phyloP scores from a whole-genome alignment of 2,797 vertebrate species.

The Erethizon dorsatum region DNA sequence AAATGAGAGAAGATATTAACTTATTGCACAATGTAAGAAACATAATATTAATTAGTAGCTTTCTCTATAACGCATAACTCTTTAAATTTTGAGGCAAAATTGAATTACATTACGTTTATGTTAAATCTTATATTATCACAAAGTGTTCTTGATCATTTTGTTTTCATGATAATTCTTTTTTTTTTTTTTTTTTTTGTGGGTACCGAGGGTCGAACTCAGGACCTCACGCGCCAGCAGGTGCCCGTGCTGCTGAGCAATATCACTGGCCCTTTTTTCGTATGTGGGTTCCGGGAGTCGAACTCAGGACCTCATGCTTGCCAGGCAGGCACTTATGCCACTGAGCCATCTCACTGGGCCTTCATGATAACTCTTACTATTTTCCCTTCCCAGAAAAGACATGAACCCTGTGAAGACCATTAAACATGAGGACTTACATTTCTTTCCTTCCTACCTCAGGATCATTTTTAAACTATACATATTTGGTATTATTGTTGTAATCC shows the following conservation, averaged over 20 bases:
- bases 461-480: not conserved
- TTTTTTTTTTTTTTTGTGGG: too few species aligned
- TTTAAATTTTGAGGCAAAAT: not conserved
- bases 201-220: too few species aligned
- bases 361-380: not conserved
- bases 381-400: not conserved
- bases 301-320: too few species aligned
- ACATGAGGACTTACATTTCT: not conserved
- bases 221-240: too few species aligned
- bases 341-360: too few species aligned
- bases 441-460: not conserved
- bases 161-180: not conserved
- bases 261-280: too few species aligned
- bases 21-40: not conserved
- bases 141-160: not conserved
- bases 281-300: too few species aligned
- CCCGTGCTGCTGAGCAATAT: too few species aligned
- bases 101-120: conserved; percentile 11
- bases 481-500: not conserved
- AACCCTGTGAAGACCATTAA: not conserved
- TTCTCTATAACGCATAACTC: not conserved
- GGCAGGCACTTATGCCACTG: too few species aligned
- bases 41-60: not conserved
- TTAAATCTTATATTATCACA: not conserved
- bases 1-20: not conserved